Percentiles rank a stretch among this genome's conserved stretches.
These are phyloP conservation scores for Mastomys natalensis DNA, from an alignment of 2,113 vertebrate species.

Conservation along the genomic window DNA sequence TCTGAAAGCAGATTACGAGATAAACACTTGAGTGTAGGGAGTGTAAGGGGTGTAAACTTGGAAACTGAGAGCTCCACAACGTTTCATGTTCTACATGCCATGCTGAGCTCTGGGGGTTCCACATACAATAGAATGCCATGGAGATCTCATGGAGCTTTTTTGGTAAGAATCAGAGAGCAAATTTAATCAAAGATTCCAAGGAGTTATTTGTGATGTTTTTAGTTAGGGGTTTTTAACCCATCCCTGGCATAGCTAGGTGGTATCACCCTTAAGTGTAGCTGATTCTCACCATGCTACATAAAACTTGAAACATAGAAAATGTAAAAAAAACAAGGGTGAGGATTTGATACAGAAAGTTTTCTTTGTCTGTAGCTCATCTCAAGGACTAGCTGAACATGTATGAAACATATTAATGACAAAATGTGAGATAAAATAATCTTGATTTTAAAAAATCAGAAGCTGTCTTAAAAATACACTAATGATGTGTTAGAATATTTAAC, in stretches of 20 bases:
- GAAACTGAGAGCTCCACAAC: fast-evolving
- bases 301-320: not conserved
- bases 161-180: not conserved
- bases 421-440: not conserved
- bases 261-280: not conserved
- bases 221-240: not conserved
- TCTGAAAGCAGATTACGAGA: not conserved
- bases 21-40: not conserved
- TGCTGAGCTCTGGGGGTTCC: not conserved
- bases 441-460: not conserved
- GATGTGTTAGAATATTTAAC: not conserved
- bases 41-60: not conserved
- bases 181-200: not conserved
- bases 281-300: not conserved
- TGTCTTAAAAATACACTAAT: not conserved
- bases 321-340: fast-evolving
- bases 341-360: not conserved
- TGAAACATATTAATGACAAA: not conserved
- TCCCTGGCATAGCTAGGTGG: not conserved
- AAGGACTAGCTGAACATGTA: not conserved
- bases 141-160: not conserved
- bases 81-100: no score
- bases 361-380: not conserved
- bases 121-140: fast-evolving
- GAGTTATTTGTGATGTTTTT: not conserved